These are phyloP conservation scores for Polypterus bichir DNA, from an alignment of 2,113 vertebrate species.

Conservation along the genomic window DNA sequence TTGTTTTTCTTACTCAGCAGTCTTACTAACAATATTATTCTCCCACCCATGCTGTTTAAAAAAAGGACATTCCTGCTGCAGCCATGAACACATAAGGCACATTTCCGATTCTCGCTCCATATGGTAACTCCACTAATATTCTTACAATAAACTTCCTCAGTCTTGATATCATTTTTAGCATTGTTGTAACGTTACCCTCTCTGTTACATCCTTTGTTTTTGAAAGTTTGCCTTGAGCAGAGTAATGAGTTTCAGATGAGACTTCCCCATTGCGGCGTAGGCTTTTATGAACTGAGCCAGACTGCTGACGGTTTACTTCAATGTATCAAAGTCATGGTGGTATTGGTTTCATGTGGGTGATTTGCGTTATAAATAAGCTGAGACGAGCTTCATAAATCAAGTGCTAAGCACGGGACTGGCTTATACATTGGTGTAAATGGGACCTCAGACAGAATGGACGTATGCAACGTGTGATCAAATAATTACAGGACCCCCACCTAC, in stretches of 20 bases:
- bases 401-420: too few relatives aligned
- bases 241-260: conserved; percentile 1
- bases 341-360: not conserved
- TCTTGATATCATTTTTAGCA: not conserved
- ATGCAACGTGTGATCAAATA: too few relatives aligned
- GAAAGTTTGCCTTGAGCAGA: not conserved
- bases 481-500: too few relatives aligned
- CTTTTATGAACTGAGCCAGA: not conserved
- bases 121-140: too few relatives aligned
- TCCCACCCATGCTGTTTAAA: not conserved
- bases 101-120: too few relatives aligned
- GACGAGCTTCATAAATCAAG: too few relatives aligned
- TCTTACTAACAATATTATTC: not conserved
- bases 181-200: not conserved
- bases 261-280: not conserved
- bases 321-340: not conserved
- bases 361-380: not conserved
- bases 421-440: too few relatives aligned
- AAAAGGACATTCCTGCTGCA: not conserved
- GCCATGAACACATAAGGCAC: not conserved
- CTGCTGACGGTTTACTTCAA: not conserved
- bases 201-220: not conserved
- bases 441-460: too few relatives aligned
- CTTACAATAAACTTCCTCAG: not conserved
- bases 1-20: not conserved